Conservation (phyloP, 2,797 vertebrate genomes). For the Cuniculus paca region DNA sequence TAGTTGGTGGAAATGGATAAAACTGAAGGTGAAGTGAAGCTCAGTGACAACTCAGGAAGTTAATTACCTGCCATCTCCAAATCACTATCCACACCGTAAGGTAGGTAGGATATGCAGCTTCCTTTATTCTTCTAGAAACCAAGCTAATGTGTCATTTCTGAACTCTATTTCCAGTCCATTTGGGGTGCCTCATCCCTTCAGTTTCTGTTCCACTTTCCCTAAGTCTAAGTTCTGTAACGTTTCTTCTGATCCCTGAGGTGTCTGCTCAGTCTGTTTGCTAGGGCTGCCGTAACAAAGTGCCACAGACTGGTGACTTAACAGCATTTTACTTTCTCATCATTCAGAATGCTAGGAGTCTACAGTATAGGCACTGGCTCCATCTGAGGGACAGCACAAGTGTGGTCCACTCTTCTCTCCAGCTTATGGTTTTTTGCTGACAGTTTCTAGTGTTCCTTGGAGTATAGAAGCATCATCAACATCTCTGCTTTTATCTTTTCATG, state of each 20-base stretch:
- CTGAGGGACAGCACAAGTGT: neutral
- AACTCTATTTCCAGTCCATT: neutral
- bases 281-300: no score
- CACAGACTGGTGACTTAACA: neutral
- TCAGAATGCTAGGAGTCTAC: neutral
- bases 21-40: neutral
- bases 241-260: rapidly evolving
- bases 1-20: neutral
- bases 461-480: neutral
- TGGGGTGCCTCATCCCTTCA: neutral
- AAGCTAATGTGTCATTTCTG: neutral
- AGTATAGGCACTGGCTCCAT: neutral
- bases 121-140: neutral
- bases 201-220: neutral
- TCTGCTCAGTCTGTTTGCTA: neutral
- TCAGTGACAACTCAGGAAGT: neutral
- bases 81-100: neutral
- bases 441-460: neutral
- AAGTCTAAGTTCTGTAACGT: neutral
- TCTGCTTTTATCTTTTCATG: neutral
- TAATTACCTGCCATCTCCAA: neutral
- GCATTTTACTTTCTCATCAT: neutral
- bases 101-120: neutral
- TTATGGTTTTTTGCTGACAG: neutral
- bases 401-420: neutral